phyloP scores from a whole-genome alignment of 2,888 invertebrate species.

The Timandra comae region DNA sequence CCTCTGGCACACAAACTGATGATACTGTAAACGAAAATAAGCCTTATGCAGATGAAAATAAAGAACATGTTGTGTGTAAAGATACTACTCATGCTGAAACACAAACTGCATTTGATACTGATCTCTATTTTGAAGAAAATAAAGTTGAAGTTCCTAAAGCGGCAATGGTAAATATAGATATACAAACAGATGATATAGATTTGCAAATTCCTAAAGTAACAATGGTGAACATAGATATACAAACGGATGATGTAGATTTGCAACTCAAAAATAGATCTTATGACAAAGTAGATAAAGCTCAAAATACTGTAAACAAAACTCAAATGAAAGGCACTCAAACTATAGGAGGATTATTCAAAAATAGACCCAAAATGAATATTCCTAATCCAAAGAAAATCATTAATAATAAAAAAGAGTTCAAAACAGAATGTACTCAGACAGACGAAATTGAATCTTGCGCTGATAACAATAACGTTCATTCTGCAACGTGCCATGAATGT shows the following conservation, averaged over 20 bases:
- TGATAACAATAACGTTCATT: conserved; percentile 34
- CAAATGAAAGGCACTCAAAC: conserved; percentile 1
- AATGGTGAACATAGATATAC: too few species aligned
- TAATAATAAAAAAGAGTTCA: neutral
- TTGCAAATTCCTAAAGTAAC: conserved; percentile 2
- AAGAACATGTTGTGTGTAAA: conserved; percentile 9
- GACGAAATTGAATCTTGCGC: conserved; percentile 14
- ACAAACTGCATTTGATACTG: conserved; percentile 20
- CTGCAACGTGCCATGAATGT: conserved; percentile 44
- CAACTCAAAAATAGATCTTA: conserved; percentile 1
- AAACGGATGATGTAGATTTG: conserved; percentile 4
- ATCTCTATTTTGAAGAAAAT: conserved; percentile 2
- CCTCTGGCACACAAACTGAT: conserved; percentile 37
- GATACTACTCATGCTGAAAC: conserved; percentile 13
- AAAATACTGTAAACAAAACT: too few species aligned
- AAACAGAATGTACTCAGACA: conserved; percentile 27
- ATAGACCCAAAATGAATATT: neutral
- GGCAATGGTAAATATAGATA: too few species aligned
- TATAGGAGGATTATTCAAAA: neutral
- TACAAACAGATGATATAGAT: conserved; percentile 4
- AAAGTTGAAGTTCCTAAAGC: conserved; percentile 1
- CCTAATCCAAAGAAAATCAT: too few species aligned
- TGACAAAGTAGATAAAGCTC: conserved; percentile 1
- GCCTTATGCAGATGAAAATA: conserved; percentile 6
- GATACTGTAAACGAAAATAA: conserved; percentile 7